Conservation (phyloP, 2,797 vertebrate genomes). For the Rachycentron canadum region DNA sequence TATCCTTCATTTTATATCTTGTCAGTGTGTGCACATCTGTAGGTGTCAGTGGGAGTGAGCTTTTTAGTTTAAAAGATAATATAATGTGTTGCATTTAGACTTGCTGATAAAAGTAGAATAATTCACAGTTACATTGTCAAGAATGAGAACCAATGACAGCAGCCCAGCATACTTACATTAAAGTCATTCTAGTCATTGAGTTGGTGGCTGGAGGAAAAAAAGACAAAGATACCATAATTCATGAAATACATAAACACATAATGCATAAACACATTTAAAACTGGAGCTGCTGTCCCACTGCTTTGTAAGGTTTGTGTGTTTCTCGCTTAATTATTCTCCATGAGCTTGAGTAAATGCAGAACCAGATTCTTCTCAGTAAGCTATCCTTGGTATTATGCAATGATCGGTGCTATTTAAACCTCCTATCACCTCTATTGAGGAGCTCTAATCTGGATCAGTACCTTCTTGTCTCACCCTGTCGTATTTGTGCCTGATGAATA, state of each 20-base stretch:
- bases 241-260: too few relatives aligned
- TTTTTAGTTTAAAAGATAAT: not conserved
- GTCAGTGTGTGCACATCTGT: not conserved
- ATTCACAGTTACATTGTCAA: not conserved
- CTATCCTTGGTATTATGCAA: conserved; percentile 53
- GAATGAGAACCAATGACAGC: not conserved
- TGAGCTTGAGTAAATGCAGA: conserved; percentile 27
- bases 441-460: conserved; percentile 55
- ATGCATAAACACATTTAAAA: not conserved
- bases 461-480: conserved; percentile 28
- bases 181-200: not conserved
- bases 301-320: not conserved
- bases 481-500: conserved; percentile 48
- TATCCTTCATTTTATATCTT: not conserved
- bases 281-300: not conserved
- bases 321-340: not conserved
- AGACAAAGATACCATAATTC: too few relatives aligned
- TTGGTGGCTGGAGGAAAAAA: not conserved
- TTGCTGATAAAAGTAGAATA: not conserved
- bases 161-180: not conserved
- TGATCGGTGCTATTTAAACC: conserved; percentile 63
- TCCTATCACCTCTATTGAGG: conserved; percentile 21
- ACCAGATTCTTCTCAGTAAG: conserved; percentile 42
- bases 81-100: not conserved
- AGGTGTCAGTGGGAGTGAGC: not conserved